A percentile compares a stretch with the other conserved stretches of the same genome.
Conservation (phyloP, 2,888 invertebrate species). For the Tolmerus cingulatus region DNA sequence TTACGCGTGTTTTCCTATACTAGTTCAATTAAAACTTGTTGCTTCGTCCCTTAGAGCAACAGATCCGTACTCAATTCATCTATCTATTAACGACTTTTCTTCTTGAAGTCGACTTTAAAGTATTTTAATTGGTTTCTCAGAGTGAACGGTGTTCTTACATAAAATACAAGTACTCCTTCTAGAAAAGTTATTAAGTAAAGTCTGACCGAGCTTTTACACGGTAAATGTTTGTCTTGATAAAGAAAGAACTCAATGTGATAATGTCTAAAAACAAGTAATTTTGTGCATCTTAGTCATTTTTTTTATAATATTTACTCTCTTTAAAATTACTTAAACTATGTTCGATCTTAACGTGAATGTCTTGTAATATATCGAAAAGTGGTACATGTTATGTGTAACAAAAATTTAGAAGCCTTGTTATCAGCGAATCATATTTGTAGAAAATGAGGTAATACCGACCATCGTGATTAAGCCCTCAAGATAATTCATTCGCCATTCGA, state of each 20-base stretch:
- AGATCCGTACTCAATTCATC: conserved; percentile 12
- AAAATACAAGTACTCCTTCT: not conserved
- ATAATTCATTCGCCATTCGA: not conserved
- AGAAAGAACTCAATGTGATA: not conserved
- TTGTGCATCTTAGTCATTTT: not conserved
- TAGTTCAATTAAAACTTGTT: conserved; percentile 24
- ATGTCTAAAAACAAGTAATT: not conserved
- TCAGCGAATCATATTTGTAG: not conserved
- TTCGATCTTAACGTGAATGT: not conserved
- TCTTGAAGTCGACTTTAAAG: not conserved
- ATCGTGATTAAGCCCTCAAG: not conserved
- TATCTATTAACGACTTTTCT: conserved; percentile 12
- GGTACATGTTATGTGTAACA: not conserved
- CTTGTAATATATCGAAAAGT: not conserved
- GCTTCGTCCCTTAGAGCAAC: not conserved
- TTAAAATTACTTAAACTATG: too few species aligned
- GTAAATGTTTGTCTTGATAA: conserved; percentile 30
- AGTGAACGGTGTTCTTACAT: not conserved
- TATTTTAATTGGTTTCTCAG: conserved; percentile 19
- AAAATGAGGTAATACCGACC: not conserved
- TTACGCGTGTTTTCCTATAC: conserved; percentile 1
- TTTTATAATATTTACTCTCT: too few species aligned
- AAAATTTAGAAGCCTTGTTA: not conserved
- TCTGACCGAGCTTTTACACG: not conserved
- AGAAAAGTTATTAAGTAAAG: not conserved